Percentiles rank a stretch among this genome's conserved stretches.
Evolutionary conservation across 2,113 vertebrate species (phyloP).

Genomic region (Atractosteus spatula): DNA sequence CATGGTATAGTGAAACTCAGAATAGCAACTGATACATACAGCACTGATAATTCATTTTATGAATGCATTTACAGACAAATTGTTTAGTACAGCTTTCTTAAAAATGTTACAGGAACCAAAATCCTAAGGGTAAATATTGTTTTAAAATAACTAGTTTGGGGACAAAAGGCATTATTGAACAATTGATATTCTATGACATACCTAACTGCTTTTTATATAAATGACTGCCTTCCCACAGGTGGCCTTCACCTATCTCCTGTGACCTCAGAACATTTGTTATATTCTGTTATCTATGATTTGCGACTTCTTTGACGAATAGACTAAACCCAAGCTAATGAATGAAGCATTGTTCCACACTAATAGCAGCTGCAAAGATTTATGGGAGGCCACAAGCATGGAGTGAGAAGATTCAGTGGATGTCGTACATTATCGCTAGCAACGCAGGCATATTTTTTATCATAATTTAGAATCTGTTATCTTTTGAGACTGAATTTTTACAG

Average conservation of each 20-base stretch:
- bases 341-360: constrained; percentile 14
- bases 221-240: constrained; percentile 9
- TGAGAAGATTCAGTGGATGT: not conserved
- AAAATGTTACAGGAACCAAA: no score
- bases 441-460: not conserved
- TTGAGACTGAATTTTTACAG: no score
- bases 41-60: no score
- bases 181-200: constrained; percentile 28
- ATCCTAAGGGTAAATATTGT: no score
- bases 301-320: not conserved
- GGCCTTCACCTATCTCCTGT: constrained; percentile 29
- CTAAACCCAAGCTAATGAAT: not conserved
- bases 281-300: not conserved
- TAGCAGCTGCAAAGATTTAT: constrained; percentile 21
- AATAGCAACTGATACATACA: no score
- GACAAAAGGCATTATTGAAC: constrained; percentile 1
- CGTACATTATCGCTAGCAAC: constrained; percentile 2
- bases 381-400: constrained; percentile 9
- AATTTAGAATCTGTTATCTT: no score
- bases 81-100: no score
- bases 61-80: no score
- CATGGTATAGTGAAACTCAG: no score
- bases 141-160: no score
- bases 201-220: not conserved
- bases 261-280: not conserved